Evolutionary conservation across 2,888 invertebrate species (phyloP).

Genomic region (Sarcophaga rosellei): DNA sequence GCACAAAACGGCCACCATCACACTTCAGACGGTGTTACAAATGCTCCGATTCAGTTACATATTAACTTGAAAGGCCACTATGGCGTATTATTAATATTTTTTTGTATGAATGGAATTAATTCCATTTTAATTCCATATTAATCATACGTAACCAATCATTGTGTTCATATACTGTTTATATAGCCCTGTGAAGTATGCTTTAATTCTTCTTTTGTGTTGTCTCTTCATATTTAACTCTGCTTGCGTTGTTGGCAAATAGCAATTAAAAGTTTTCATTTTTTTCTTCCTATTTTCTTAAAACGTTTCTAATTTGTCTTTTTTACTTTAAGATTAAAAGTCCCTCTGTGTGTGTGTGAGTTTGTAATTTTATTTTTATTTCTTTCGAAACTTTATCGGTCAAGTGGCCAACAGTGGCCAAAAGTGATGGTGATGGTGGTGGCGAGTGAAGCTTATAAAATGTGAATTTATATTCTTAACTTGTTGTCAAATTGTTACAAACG

Average conservation of each 20-base stretch:
- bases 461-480: conserved; percentile 47
- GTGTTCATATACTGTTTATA: no score
- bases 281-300: neutral
- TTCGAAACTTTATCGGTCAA: neutral
- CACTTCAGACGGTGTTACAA: no score
- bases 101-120: no score
- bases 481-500: neutral
- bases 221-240: neutral
- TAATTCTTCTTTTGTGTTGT: neutral
- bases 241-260: neutral
- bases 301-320: neutral
- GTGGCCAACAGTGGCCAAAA: conserved; percentile 16
- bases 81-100: no score
- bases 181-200: no score
- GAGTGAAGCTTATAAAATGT: conserved; percentile 19
- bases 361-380: neutral
- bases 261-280: neutral
- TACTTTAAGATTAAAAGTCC: neutral
- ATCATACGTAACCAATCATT: no score
- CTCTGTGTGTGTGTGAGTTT: neutral
- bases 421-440: no score
- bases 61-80: no score
- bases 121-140: no score
- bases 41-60: no score
- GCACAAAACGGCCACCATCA: no score